Base-by-base conservation (phyloP, 2,888 invertebrate species). In the Chironomus tentans region DNA sequence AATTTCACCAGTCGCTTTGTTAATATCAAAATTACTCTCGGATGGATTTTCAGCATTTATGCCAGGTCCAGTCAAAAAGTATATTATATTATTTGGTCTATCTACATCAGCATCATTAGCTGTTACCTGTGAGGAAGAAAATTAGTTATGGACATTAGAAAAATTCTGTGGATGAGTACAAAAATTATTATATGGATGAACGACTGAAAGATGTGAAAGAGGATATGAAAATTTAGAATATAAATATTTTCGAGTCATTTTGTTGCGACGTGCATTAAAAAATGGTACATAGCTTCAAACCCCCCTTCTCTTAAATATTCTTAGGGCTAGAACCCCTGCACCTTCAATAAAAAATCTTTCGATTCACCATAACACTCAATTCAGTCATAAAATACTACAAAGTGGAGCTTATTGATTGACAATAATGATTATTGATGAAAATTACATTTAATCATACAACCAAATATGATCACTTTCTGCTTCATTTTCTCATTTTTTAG, bases 31-130 rank as follows among this genome's bases (percentile, higher is more conserved):
- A 83, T 91, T 91, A 83, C 90, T 90, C 82, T 91, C 91, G 79
- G 88, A 88, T 12, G 90, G 88, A 84, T 91, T 90, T 80, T 91
- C 90, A 22, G 90, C 88, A 84, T 91, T 91, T 79, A 91, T 91
- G 76, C 91, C 91, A 81, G 91, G 91, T 15, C 91, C 91, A n/a
- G 91, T 91, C 78, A 91, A 83, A 83, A 91, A 90, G 83, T 92
- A 93, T 24, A 91, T 90, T 80, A 92, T 92, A 81, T 90, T 88
- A 81, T 91, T 91, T 50, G 89, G 89, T 74, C 92, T 86, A 81
- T 92, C 91, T 79, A 89, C 88, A 83, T 93, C 92, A 46, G 92
- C 91, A 81, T 92, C 92, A 7, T 89, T 90, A 13, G 92, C 93
- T 77, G 88, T 89, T 78, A 93, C 92, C 92, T 93, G 82, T 76